Evolutionary conservation across 2,113 vertebrate genomes (phyloP).

Genomic region (Gorsachius goisagi): DNA sequence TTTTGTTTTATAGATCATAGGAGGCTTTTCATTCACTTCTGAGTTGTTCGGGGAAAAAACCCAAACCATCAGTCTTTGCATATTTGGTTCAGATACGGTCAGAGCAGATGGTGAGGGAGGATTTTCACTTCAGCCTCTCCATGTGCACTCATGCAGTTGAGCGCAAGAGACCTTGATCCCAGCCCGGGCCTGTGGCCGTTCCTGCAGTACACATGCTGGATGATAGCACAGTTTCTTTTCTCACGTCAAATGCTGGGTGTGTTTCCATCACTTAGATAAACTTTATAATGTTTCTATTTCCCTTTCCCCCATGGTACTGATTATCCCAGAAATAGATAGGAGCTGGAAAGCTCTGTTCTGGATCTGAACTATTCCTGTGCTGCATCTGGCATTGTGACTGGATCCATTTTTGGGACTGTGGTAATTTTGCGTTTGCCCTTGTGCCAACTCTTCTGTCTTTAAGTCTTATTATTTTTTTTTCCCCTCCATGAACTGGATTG

Average conservation of each 20-base stretch:
- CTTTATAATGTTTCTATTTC: slow-evolving; percentile 20
- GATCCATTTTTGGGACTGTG: neutral
- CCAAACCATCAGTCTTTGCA: neutral
- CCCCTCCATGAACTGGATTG: neutral
- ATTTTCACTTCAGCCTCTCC: neutral
- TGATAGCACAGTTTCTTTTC: neutral
- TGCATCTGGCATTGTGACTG: slow-evolving; percentile 28
- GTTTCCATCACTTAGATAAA: slow-evolving; percentile 33
- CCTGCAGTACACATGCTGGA: neutral
- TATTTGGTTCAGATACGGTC: neutral
- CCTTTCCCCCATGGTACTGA: slow-evolving; percentile 13
- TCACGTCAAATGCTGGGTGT: neutral
- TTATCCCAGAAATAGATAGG: slow-evolving; percentile 48
- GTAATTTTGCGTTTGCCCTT: neutral
- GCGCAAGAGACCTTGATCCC: neutral
- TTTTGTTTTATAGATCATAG: neutral
- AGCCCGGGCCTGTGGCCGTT: neutral
- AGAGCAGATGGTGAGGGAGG: neutral
- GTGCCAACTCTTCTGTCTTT: neutral
- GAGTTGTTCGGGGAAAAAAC: neutral
- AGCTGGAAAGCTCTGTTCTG: neutral
- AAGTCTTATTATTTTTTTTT: neutral
- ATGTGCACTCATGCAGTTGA: neutral
- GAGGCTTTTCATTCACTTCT: neutral
- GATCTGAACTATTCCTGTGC: neutral